These are phyloP conservation scores for Rhaphigaster nebulosa DNA, from an alignment of 2,888 invertebrate species.

Conservation along the genomic window DNA sequence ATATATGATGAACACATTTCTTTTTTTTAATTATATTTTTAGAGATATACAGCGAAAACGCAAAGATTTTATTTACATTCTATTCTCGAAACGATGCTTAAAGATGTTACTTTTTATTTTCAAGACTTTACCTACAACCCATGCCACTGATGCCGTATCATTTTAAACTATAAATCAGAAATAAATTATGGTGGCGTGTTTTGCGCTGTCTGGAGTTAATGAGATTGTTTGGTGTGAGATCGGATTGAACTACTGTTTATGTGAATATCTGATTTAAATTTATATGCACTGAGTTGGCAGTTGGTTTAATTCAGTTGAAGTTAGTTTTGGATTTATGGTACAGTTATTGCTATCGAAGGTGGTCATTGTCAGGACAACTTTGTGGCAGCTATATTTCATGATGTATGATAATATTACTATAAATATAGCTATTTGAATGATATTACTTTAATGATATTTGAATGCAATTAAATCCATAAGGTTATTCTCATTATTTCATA, in stretches of 20 bases:
- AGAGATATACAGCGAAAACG: too few species aligned
- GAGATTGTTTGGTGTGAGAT: not conserved
- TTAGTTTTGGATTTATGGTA: conserved; percentile 24
- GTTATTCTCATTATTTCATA: not conserved
- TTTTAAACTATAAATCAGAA: not conserved
- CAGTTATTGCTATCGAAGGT: not conserved
- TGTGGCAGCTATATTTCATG: not conserved
- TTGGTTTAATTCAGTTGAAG: not conserved
- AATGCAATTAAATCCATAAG: not conserved
- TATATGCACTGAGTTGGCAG: not conserved
- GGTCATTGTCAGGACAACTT: not conserved
- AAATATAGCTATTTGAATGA: not conserved
- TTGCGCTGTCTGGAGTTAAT: not conserved
- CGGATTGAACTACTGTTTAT: conserved; percentile 13
- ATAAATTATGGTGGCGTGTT: not conserved
- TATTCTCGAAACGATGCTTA: too few species aligned
- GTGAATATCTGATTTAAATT: conserved; percentile 38
- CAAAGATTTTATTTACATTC: too few species aligned
- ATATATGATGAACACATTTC: too few species aligned
- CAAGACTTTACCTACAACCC: not conserved
- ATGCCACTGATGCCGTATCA: not conserved
- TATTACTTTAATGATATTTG: too few species aligned
- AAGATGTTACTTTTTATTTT: too few species aligned
- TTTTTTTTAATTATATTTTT: too few species aligned
- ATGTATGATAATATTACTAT: not conserved